phyloP scores from a whole-genome alignment of 2,797 vertebrate genomes.

The Poecilia picta region DNA sequence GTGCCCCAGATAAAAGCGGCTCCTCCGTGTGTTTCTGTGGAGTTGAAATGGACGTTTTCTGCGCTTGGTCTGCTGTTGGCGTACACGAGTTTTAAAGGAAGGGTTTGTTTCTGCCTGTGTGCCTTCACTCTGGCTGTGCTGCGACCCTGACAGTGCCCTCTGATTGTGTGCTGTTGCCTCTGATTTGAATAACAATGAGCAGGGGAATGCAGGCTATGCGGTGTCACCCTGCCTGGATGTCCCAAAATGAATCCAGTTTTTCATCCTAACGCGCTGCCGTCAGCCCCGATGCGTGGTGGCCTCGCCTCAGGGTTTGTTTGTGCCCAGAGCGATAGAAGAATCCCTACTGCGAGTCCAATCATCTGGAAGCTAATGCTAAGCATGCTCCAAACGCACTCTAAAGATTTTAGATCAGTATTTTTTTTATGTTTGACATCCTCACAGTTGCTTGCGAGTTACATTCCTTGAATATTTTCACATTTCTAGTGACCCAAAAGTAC shows the following conservation, averaged over 20 bases:
- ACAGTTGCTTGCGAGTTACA: neutral
- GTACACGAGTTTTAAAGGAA: slow-evolving; percentile 28
- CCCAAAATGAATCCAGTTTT: slow-evolving; percentile 47
- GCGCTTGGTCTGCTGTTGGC: slow-evolving; percentile 23
- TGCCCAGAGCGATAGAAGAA: slow-evolving; percentile 35
- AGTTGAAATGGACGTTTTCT: slow-evolving; percentile 25
- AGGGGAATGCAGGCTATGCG: slow-evolving; percentile 59
- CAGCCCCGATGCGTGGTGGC: slow-evolving; percentile 62
- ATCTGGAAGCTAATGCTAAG: slow-evolving; percentile 25
- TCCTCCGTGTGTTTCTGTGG: slow-evolving; percentile 26
- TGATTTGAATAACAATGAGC: slow-evolving; percentile 77
- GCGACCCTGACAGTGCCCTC: slow-evolving; percentile 48
- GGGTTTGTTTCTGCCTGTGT: slow-evolving; percentile 28
- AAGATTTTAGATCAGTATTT: neutral
- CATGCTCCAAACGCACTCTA: neutral
- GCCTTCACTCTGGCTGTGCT: slow-evolving; percentile 31
- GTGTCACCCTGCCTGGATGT: slow-evolving; percentile 57
- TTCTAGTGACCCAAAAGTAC: neutral
- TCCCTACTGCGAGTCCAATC: slow-evolving; percentile 50
- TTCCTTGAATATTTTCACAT: neutral
- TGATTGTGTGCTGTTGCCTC: slow-evolving; percentile 57
- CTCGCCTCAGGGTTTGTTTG: slow-evolving; percentile 48
- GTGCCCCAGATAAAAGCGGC: slow-evolving; percentile 40
- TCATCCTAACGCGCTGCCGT: slow-evolving; percentile 37
- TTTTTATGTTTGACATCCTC: neutral